phyloP scores from a whole-genome alignment of 2,888 invertebrate genomes.

The Drosophila formosana region DNA sequence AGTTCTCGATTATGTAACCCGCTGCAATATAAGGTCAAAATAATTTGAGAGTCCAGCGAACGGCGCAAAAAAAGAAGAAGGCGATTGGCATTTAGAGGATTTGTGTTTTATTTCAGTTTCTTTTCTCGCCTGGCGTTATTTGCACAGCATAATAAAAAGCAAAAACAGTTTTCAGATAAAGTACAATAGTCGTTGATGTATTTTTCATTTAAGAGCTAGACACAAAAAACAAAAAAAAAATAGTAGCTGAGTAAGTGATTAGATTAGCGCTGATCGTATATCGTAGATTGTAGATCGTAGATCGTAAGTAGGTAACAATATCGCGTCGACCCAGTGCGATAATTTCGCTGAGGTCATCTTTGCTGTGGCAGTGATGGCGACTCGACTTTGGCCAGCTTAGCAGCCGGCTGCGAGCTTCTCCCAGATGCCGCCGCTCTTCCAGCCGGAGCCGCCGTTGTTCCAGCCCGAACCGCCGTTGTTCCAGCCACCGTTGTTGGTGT shows the following conservation, averaged over 20 bases:
- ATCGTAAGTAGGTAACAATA: conserved; percentile 34
- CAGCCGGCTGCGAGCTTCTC: conserved; percentile 77
- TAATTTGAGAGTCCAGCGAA: conserved; percentile 35
- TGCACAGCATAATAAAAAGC: conserved; percentile 15
- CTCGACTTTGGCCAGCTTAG: conserved; percentile 34
- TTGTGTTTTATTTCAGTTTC: conserved; percentile 16
- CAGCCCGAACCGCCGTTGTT: too few species aligned
- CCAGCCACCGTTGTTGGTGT: conserved; percentile 29
- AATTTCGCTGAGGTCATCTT: too few species aligned
- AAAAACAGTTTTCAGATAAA: conserved; percentile 14
- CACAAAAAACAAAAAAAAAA: conserved; percentile 44
- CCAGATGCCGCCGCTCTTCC: conserved; percentile 78
- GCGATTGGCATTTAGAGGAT: conserved; percentile 9
- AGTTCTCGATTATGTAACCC: conserved; percentile 42
- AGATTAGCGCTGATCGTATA: conserved; percentile 16
- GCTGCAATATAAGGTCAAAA: conserved; percentile 46
- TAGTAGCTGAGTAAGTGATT: conserved; percentile 44
- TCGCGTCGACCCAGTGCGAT: conserved; percentile 34
- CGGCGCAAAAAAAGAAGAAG: neutral
- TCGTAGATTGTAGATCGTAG: conserved; percentile 19
- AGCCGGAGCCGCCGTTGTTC: conserved; percentile 51
- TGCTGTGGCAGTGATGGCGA: too few species aligned
- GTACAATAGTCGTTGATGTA: conserved; percentile 45
- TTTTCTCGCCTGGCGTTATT: conserved; percentile 7
- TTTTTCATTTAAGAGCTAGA: conserved; percentile 59